Evolutionary conservation across 2,888 invertebrate species (phyloP), one percentile per base, ranked within the genome.

Genomic region (Drosophila nigricruria): DNA sequence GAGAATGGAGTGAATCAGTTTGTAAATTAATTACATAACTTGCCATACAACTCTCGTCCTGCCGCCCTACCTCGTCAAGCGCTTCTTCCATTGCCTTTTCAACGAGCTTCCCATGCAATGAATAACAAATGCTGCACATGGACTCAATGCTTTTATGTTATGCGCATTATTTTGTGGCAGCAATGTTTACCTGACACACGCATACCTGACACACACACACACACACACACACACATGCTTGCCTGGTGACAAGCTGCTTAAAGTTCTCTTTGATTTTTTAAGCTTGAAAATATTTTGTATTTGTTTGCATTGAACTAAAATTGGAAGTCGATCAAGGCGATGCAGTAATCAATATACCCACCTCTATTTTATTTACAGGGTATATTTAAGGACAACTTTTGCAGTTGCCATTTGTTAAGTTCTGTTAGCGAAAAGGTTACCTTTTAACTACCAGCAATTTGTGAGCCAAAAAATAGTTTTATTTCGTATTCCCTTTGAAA

Each of bases 71-170:
- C n/a, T n/a, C n/a, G n/a, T n/a, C n/a, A n/a, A n/a, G n/a, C 8
- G 6, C 45, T n/a, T 9, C 18, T 8, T 9, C 8, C 9, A 40
- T 14, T 40, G 40, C 40, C 18, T 18, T 18, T 49, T 4, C 53
- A 5, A 30, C 14, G 47, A 23, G 36, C 16, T 43, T 47, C 5
- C 3, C 14, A 20, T 25, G 14, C 9, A 25, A 34, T 50, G 54
- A 42, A 43, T 53, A 60, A 25, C 18, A 38, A 58, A 54, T 63
- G 63, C 25, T 52, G 72, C 61, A 76, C 61, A 58, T 20, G 18
- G 18, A 18, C 1, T 18, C 40, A 25, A 45, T 53, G 23, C 20
- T 43, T 45, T 32, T 16, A 42, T 40, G 34, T n/a, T 30, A 16
- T 32, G 42, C 23, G 43, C 27, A 14, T 38, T 38, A 45, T n/a